Conservation (phyloP, 2,113 vertebrate genomes). For the Passerina amoena region DNA sequence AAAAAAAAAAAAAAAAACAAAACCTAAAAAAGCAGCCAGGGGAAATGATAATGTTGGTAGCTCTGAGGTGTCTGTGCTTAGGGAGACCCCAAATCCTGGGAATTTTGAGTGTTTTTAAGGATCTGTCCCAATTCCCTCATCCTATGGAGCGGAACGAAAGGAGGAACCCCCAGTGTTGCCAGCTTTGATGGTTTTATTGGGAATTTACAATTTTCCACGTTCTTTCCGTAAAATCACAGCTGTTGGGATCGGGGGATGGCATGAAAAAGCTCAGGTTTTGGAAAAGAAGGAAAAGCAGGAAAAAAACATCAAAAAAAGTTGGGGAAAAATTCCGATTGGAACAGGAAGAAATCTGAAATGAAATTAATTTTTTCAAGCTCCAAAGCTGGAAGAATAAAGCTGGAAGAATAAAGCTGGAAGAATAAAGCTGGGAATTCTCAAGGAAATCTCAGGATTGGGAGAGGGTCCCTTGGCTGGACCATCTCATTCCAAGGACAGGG, state of each 20-base stretch:
- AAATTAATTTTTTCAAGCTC: not conserved
- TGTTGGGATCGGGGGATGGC: not conserved
- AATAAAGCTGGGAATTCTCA: not conserved
- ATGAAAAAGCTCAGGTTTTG: not conserved
- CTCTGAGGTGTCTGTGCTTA: not conserved
- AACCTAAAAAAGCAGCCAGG: not conserved
- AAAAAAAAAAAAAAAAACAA: not conserved
- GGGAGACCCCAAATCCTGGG: not conserved
- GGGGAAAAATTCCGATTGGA: fast-evolving
- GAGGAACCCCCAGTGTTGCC: not conserved
- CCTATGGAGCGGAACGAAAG: not conserved
- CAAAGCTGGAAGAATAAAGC: not conserved
- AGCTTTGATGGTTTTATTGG: not conserved
- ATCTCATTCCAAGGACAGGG: not conserved
- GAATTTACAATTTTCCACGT: not conserved
- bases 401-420: too few relatives aligned
- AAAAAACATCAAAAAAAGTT: not conserved
- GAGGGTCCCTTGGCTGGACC: not conserved
- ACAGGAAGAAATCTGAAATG: not conserved
- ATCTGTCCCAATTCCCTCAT: not conserved
- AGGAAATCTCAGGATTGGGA: not conserved
- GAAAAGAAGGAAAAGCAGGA: not conserved
- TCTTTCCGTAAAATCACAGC: not conserved
- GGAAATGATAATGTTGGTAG: fast-evolving
- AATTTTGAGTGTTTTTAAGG: not conserved